A percentile compares a stretch with the other conserved stretches of the same genome.
phyloP scores from a whole-genome alignment of 2,797 vertebrate species.

The Crenichthys baileyi region DNA sequence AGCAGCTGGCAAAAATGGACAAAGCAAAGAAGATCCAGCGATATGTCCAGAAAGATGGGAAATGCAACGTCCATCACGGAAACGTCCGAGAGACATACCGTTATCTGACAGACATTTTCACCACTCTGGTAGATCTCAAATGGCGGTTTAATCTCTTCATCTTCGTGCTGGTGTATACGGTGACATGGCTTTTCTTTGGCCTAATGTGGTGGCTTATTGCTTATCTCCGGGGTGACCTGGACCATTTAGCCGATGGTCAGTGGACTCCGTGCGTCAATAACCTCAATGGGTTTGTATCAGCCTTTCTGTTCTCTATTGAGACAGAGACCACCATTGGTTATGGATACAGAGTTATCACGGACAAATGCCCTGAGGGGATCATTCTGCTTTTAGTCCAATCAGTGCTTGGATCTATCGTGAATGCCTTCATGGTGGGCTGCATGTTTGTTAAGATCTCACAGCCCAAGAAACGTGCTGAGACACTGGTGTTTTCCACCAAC shows the following conservation, averaged over 20 bases:
- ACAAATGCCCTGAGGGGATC: slow-evolving; percentile 98
- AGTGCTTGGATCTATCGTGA: slow-evolving; percentile 98
- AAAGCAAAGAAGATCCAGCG: slow-evolving; percentile 89
- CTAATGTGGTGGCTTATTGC: slow-evolving; percentile 99
- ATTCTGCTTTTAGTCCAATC: slow-evolving; percentile 95
- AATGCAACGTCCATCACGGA: slow-evolving; percentile 98
- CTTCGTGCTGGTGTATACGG: slow-evolving; percentile 97
- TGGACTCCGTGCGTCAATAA: slow-evolving; percentile 99
- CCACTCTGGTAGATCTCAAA: slow-evolving; percentile 97
- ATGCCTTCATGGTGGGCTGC: slow-evolving; percentile 99
- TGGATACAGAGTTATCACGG: slow-evolving; percentile 97
- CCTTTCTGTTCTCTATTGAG: slow-evolving; percentile 99
- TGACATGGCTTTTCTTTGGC: slow-evolving; percentile 98
- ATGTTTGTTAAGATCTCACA: slow-evolving; percentile 99
- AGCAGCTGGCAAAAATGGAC: slow-evolving; percentile 83
- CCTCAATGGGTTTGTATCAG: slow-evolving; percentile 96
- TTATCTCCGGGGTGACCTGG: slow-evolving; percentile 94
- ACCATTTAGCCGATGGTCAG: slow-evolving; percentile 89
- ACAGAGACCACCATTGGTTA: slow-evolving; percentile 99
- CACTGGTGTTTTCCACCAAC: slow-evolving; percentile 96
- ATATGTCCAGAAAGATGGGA: slow-evolving; percentile 97
- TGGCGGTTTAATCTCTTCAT: slow-evolving; percentile 98
- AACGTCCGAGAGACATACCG: slow-evolving; percentile 96
- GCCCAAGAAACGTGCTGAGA: slow-evolving; percentile 99
- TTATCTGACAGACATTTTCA: slow-evolving; percentile 98